These are phyloP conservation scores for Phalacrocorax aristotelis DNA, from an alignment of 2,113 vertebrate species.

Conservation along the genomic window DNA sequence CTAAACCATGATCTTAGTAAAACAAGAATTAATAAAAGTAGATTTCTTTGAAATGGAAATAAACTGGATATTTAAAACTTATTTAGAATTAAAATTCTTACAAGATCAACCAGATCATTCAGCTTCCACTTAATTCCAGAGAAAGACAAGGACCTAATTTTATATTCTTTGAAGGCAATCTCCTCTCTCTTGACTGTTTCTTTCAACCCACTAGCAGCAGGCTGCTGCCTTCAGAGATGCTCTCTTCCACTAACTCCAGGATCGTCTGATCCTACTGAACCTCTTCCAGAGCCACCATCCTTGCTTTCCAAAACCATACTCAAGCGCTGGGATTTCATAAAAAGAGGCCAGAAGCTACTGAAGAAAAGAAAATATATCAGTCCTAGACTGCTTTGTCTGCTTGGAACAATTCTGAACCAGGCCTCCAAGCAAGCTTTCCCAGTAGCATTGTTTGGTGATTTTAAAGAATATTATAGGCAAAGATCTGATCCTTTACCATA, in stretches of 20 bases:
- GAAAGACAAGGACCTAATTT: neutral
- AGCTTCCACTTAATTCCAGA: neutral
- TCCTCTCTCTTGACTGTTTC: neutral
- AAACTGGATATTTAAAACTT: neutral
- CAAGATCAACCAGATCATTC: neutral
- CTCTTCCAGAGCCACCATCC: neutral
- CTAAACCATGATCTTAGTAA: neutral
- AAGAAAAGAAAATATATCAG: neutral
- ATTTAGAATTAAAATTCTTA: neutral
- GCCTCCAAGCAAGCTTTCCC: neutral
- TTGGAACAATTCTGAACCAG: neutral
- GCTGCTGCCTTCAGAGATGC: neutral
- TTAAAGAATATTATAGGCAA: neutral
- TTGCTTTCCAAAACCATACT: neutral
- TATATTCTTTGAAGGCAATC: neutral
- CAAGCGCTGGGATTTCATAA: neutral
- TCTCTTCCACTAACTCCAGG: neutral
- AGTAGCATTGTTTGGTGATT: neutral
- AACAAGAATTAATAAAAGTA: neutral
- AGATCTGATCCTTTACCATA: neutral
- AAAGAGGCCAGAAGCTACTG: neutral
- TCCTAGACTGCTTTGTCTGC: neutral
- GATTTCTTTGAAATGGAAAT: neutral
- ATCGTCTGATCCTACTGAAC: neutral
- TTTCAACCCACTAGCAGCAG: neutral